Conservation (phyloP, 2,888 invertebrate genomes). For the Hirtodrosophila alboralis region DNA sequence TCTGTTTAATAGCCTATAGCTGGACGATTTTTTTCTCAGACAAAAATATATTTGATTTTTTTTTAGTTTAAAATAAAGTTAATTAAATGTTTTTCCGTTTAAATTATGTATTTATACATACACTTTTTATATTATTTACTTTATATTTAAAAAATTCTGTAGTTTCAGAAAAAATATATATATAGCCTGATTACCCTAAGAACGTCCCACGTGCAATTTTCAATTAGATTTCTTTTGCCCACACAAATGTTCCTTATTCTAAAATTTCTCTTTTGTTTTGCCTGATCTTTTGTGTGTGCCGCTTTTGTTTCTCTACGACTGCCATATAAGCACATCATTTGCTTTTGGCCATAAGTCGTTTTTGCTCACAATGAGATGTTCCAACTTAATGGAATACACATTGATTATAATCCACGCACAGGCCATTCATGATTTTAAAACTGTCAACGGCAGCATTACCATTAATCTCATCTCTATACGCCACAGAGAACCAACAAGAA, state of each 20-base stretch:
- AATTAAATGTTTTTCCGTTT: too few relatives aligned
- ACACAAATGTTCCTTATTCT: conserved; percentile 3
- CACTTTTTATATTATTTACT: too few relatives aligned
- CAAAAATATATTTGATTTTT: too few relatives aligned
- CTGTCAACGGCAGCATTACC: conserved; percentile 72
- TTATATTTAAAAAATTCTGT: too few relatives aligned
- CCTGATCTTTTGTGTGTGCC: conserved; percentile 10
- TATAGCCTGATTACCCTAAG: conserved; percentile 1
- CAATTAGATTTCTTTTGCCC: conserved; percentile 12
- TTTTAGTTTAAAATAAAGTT: too few relatives aligned
- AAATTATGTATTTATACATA: too few relatives aligned
- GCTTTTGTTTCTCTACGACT: conserved; percentile 13
- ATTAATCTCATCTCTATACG: conserved; percentile 52
- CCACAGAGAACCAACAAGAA: conserved; percentile 16
- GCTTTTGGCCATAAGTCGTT: conserved; percentile 21
- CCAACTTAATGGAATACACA: conserved; percentile 1
- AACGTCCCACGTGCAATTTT: conserved; percentile 26
- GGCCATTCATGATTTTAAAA: conserved; percentile 69
- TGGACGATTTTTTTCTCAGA: too few relatives aligned
- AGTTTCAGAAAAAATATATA: not conserved
- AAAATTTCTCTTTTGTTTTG: conserved; percentile 21
- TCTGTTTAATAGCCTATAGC: too few relatives aligned
- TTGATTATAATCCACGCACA: conserved; percentile 23
- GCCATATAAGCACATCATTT: conserved; percentile 30
- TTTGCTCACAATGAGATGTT: conserved; percentile 2